These are phyloP conservation scores for Porites evermanni DNA, from an alignment of 92 coral and sea anemone genomes.

Conservation along the genomic window DNA sequence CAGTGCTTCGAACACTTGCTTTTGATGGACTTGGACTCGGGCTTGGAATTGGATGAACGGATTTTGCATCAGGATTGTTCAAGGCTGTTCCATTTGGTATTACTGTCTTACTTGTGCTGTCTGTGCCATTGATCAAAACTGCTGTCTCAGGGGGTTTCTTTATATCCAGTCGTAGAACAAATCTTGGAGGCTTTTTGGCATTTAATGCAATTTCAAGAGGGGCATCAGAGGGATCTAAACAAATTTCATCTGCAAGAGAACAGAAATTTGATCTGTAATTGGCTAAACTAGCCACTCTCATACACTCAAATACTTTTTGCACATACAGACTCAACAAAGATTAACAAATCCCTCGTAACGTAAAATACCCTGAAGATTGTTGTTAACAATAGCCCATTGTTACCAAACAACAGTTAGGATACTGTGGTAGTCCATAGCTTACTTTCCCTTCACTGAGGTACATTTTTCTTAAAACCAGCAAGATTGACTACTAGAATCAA, in stretches of 20 bases:
- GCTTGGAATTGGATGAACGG: slow-evolving; percentile 32
- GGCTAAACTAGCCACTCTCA: too few relatives aligned
- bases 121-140: slow-evolving; percentile 24
- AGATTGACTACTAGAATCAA: too few relatives aligned
- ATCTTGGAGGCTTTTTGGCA: slow-evolving; percentile 90
- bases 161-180: slow-evolving; percentile 85
- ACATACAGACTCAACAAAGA: too few relatives aligned
- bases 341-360: too few relatives aligned
- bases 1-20: slow-evolving; percentile 61
- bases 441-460: neutral
- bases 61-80: slow-evolving; percentile 49
- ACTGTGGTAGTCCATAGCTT: neutral
- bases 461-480: too few relatives aligned
- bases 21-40: slow-evolving; percentile 62
- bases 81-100: slow-evolving; percentile 53
- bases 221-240: slow-evolving; percentile 93
- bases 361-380: too few relatives aligned
- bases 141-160: slow-evolving; percentile 46
- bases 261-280: neutral
- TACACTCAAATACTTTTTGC: too few relatives aligned
- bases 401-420: neutral
- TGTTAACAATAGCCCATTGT: too few relatives aligned
- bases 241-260: slow-evolving; percentile 88
- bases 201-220: slow-evolving; percentile 94
- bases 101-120: slow-evolving; percentile 10